Conservation (phyloP, 2,113 vertebrate genomes). For the Machaerirhynchus nigripectus region DNA sequence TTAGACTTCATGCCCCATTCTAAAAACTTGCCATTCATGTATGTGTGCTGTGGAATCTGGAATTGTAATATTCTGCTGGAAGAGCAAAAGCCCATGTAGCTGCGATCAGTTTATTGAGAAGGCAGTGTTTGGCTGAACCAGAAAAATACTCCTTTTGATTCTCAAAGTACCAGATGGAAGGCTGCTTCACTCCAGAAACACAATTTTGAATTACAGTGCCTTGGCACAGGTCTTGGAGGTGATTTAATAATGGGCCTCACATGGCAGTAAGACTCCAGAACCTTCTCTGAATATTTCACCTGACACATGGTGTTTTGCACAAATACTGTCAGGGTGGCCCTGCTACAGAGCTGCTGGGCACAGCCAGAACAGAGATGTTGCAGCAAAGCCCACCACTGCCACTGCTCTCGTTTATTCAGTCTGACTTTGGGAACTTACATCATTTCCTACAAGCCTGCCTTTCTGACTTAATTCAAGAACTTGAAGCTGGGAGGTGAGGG, state of each 20-base stretch:
- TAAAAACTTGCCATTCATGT: not conserved
- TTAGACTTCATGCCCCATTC: not conserved
- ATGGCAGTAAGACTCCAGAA: not conserved
- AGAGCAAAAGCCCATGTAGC: not conserved
- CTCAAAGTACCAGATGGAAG: not conserved
- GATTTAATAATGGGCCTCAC: not conserved
- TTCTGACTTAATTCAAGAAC: not conserved
- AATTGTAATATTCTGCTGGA: not conserved
- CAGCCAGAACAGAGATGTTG: not conserved
- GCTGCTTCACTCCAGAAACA: not conserved
- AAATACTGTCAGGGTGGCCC: not conserved
- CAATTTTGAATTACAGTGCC: not conserved
- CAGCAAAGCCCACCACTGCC: not conserved
- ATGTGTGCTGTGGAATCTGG: not conserved
- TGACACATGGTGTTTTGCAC: not conserved
- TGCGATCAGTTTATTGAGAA: not conserved
- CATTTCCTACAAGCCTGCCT: not conserved
- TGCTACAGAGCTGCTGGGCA: not conserved
- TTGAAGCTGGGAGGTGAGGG: not conserved
- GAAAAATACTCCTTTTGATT: not conserved
- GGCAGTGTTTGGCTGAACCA: not conserved
- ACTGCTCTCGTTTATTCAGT: not conserved
- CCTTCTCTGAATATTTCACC: not conserved
- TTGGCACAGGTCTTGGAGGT: not conserved
- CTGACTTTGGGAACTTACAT: not conserved